Conservation (phyloP, 2,113 vertebrate species). For the Danionella cerebrum region DNA sequence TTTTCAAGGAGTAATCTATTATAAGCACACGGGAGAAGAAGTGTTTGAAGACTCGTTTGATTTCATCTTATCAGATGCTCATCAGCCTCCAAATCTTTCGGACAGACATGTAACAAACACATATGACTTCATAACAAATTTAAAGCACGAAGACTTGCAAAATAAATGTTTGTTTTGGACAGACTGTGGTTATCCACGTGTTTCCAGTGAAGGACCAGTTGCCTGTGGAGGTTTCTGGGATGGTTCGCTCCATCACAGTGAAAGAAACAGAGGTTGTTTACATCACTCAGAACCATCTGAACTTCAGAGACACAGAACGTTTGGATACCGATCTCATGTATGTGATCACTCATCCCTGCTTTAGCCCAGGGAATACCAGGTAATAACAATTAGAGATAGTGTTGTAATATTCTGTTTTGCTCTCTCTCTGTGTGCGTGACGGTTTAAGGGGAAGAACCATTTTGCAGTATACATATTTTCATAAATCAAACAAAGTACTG, state of each 20-base stretch:
- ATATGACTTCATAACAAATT: background rate
- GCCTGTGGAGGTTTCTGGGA: constrained; percentile 56
- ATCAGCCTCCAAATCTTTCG: constrained; percentile 64
- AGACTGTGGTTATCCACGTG: constrained; percentile 61
- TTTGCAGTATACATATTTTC: no score
- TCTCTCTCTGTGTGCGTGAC: no score
- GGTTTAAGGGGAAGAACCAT: no score
- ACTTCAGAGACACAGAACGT: constrained; percentile 62
- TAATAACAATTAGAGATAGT: constrained; percentile 32
- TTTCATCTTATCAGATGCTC: constrained; percentile 61
- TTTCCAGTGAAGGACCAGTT: constrained; percentile 68
- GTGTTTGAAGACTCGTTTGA: constrained; percentile 63
- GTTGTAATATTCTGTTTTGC: no score
- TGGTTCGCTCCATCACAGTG: constrained; percentile 54
- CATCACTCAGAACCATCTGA: constrained; percentile 61
- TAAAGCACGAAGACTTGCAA: background rate
- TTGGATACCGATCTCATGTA: constrained; percentile 64
- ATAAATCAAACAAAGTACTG: no score
- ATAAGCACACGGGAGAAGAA: constrained; percentile 61
- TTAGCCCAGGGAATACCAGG: constrained; percentile 55
- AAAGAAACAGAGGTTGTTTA: constrained; percentile 66
- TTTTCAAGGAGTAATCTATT: constrained; percentile 62
- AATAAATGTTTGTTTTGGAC: background rate
- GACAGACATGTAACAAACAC: constrained; percentile 49
- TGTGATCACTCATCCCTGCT: constrained; percentile 62